phyloP scores from a whole-genome alignment of 2,797 vertebrate genomes.

The Podargus strigoides region DNA sequence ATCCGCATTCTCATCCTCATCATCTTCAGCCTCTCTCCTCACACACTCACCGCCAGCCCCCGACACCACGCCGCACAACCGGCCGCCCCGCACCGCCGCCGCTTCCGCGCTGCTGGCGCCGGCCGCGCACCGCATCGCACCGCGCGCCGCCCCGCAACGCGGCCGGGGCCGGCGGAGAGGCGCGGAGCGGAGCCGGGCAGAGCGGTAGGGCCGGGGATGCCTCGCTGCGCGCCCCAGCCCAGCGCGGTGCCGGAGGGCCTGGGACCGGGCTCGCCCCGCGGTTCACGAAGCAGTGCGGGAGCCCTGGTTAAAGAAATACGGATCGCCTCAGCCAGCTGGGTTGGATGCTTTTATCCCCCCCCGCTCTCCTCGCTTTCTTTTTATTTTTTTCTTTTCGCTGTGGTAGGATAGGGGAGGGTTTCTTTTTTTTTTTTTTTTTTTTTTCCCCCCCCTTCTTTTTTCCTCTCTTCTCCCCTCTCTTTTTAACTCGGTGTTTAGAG shows the following conservation, averaged over 20 bases:
- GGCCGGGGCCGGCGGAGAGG: background rate
- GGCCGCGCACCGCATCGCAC: background rate
- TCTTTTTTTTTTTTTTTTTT: rapidly evolving
- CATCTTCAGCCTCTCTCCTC: constrained; percentile 35
- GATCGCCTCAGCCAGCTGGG: background rate
- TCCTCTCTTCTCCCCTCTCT: background rate
- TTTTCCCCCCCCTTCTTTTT: rapidly evolving
- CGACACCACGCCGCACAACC: background rate
- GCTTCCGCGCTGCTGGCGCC: background rate
- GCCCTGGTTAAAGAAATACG: background rate
- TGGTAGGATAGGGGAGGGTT: background rate
- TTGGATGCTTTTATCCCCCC: background rate
- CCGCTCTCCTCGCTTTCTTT: background rate
- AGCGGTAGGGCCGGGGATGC: background rate
- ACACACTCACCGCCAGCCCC: constrained; percentile 24
- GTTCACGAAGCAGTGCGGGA: background rate
- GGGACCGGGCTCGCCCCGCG: background rate
- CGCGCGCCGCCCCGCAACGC: background rate
- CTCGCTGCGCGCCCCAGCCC: background rate
- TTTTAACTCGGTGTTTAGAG: background rate
- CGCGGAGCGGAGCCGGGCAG: background rate
- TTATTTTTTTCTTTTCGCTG: background rate
- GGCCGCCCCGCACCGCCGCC: background rate
- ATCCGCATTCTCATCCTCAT: constrained; percentile 49
- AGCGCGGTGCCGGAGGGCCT: background rate